Percentiles rank a stretch among this genome's conserved stretches.
Evolutionary conservation across 2,797 vertebrate species (phyloP).

Genomic region (Chelidonichthys spinosus): DNA sequence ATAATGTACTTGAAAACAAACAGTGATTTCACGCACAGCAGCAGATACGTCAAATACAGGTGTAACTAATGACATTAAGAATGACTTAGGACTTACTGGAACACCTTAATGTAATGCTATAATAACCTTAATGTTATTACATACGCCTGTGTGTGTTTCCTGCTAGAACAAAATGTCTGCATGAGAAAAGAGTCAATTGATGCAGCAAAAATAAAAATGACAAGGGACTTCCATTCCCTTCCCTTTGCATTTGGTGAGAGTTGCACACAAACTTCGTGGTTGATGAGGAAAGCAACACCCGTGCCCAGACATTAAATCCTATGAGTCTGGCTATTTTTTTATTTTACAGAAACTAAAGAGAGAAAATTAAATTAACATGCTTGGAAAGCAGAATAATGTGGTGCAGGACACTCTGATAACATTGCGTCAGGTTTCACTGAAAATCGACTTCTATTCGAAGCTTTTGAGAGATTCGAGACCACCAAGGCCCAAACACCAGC

Average conservation of each 20-base stretch:
- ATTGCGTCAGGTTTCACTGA: not conserved
- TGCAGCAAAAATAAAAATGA: not conserved
- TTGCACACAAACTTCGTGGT: not conserved
- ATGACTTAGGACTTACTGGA: not conserved
- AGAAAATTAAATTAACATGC: not conserved
- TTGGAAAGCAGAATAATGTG: not conserved
- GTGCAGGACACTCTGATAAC: not conserved
- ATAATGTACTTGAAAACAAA: not conserved
- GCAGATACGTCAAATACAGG: not conserved
- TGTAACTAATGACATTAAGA: conserved; percentile 7
- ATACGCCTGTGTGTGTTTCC: not conserved
- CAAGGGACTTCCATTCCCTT: not conserved
- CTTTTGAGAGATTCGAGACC: conserved; percentile 33
- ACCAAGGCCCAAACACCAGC: conserved; percentile 31
- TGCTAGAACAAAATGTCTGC: not conserved
- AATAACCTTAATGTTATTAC: not conserved
- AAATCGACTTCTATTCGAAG: conserved; percentile 22
- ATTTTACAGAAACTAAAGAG: not conserved
- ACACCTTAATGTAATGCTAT: not conserved
- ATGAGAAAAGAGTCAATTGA: not conserved
- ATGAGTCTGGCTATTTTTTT: not conserved
- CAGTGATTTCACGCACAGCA: not conserved
- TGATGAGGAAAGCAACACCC: not conserved
- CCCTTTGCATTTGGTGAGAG: conserved; percentile 1
- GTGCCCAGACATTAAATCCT: conserved; percentile 5